A percentile compares a stretch with the other conserved stretches of the same genome.
These are phyloP conservation scores for Aix galericulata DNA, from an alignment of 2,113 vertebrate genomes.

Conservation along the genomic window DNA sequence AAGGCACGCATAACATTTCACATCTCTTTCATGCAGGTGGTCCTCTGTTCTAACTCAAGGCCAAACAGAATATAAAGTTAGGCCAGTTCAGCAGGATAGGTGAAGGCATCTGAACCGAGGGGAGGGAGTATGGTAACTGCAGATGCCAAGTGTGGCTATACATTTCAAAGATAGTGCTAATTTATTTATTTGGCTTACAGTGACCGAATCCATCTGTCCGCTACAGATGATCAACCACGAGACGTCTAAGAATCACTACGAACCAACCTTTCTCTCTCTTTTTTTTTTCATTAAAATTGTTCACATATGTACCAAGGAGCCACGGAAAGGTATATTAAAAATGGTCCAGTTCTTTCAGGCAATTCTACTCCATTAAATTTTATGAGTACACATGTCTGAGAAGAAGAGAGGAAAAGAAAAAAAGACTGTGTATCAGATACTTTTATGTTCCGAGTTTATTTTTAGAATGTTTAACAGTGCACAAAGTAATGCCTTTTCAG, in stretches of 20 bases:
- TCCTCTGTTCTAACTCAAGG: slow-evolving; percentile 68
- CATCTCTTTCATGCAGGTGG: slow-evolving; percentile 69
- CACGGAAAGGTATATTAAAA: slow-evolving; percentile 60
- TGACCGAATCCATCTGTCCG: slow-evolving; percentile 69
- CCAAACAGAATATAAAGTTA: slow-evolving; percentile 58
- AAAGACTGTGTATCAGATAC: neutral
- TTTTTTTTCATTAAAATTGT: slow-evolving; percentile 61
- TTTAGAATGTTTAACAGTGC: slow-evolving; percentile 21
- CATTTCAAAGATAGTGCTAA: slow-evolving; percentile 74
- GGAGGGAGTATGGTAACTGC: slow-evolving; percentile 35
- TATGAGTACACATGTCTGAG: slow-evolving; percentile 50
- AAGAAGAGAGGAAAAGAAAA: neutral
- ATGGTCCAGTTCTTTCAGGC: slow-evolving; percentile 41
- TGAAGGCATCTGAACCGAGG: slow-evolving; percentile 55
- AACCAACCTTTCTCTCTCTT: slow-evolving; percentile 4
- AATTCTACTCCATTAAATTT: slow-evolving; percentile 66
- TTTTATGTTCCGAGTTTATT: slow-evolving; percentile 26
- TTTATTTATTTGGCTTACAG: slow-evolving; percentile 76
- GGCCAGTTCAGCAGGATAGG: slow-evolving; percentile 52
- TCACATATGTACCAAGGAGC: slow-evolving; percentile 70
- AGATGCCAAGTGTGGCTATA: slow-evolving; percentile 69
- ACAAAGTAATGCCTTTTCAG: neutral
- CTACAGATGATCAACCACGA: slow-evolving; percentile 59
- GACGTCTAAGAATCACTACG: slow-evolving; percentile 26
- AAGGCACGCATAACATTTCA: slow-evolving; percentile 71